Conservation (phyloP, 2,888 invertebrate genomes). For the Drosophila prolongata region DNA sequence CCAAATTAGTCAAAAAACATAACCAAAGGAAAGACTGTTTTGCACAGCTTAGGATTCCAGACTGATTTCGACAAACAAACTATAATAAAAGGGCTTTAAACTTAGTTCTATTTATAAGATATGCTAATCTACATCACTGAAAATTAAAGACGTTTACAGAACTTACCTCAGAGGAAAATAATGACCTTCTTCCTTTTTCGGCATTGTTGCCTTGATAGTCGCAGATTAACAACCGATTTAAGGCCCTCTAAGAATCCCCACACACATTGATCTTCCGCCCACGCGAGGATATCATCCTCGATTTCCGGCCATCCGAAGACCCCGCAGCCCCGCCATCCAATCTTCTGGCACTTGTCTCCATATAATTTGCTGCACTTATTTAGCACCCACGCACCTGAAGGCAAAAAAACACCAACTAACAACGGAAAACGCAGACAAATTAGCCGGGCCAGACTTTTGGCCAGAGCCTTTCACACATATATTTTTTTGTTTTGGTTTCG, state of each 20-base stretch:
- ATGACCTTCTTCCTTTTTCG: not conserved
- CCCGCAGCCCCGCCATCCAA: conserved; percentile 28
- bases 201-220: conserved; percentile 19
- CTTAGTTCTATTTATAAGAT: too few species aligned
- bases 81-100: too few species aligned
- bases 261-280: conserved; percentile 35
- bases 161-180: not conserved
- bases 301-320: conserved; percentile 52
- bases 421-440: conserved; percentile 68
- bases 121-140: too few species aligned
- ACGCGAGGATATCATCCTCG: conserved; percentile 36
- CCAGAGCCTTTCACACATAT: conserved; percentile 61
- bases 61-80: too few species aligned
- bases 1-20: too few species aligned
- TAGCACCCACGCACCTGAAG: conserved; percentile 67
- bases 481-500: conserved; percentile 17
- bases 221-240: conserved; percentile 23
- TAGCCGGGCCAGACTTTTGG: conserved; percentile 53
- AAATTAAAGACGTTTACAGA: too few species aligned
- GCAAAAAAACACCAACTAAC: conserved; percentile 31
- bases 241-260: conserved; percentile 7
- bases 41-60: too few species aligned
- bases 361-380: conserved; percentile 77
- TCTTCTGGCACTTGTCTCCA: conserved; percentile 65
- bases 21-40: too few species aligned